phyloP scores from a whole-genome alignment of 2,888 invertebrate genomes.

The Agriopis aurantiaria region DNA sequence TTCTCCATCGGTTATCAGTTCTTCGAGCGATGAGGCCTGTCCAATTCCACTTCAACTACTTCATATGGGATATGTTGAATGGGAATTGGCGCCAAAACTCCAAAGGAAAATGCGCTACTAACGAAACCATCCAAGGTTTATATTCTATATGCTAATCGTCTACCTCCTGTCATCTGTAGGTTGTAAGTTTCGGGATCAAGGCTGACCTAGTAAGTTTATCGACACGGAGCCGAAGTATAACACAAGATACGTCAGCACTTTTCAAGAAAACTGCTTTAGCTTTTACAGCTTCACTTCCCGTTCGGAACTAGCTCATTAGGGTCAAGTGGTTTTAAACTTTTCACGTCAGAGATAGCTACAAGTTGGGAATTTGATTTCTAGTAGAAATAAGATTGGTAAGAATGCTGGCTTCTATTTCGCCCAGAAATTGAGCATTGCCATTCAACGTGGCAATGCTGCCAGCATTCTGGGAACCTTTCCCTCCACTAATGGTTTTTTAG shows the following conservation, averaged over 20 bases:
- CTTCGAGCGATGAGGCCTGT: too few relatives aligned
- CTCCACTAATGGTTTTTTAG: too few relatives aligned
- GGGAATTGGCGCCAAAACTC: too few relatives aligned
- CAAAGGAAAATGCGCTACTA: too few relatives aligned
- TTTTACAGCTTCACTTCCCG: constrained; percentile 18
- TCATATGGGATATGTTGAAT: too few relatives aligned
- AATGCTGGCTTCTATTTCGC: too few relatives aligned
- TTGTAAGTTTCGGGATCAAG: constrained; percentile 13
- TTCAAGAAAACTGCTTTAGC: constrained; percentile 16
- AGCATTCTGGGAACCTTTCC: too few relatives aligned
- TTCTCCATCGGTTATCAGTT: too few relatives aligned
- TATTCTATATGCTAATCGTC: neutral
- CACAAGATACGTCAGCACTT: constrained; percentile 21
- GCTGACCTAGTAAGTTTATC: constrained; percentile 26
- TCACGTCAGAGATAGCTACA: neutral
- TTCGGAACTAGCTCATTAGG: constrained; percentile 10
- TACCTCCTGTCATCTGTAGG: neutral
- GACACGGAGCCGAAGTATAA: constrained; percentile 9
- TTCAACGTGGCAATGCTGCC: too few relatives aligned
- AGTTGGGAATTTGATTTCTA: constrained; percentile 4
- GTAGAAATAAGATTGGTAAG: neutral
- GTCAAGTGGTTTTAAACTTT: neutral
- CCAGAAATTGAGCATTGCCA: too few relatives aligned
- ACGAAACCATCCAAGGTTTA: too few relatives aligned
- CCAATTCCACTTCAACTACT: too few relatives aligned